Base-by-base conservation (phyloP, 2,888 invertebrate species). In the Brachyptera putata region DNA sequence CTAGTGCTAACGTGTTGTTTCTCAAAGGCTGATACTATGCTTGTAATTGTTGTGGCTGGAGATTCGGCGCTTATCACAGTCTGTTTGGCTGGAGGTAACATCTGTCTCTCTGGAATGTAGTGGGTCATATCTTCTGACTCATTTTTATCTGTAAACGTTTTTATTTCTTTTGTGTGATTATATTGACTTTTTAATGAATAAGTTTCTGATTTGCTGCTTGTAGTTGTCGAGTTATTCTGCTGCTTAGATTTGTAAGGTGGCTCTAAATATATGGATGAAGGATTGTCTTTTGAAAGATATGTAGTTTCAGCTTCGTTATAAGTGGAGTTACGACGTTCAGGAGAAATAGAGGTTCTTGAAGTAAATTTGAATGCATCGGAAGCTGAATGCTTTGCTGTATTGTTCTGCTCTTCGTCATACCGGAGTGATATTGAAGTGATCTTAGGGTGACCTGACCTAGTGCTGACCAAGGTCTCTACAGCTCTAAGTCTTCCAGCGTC, bases 391-490 rank as follows among this genome's bases (percentile, higher is more conserved):
- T n/a, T n/a, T n/a, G n/a, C n/a, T n/a, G n/a, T n/a, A n/a, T n/a
- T n/a, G 14, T 56, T 11, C 9, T 26, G 46, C 26, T 64, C 57
- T n/a, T 62, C 65, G 26, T 64, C 63, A 50, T 65, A 65, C 7
- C 58, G 62, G 5, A 68, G 59, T 16, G 67, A 64, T 22, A 68
- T 66, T 3, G 67, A 68, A 1, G 67, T 66, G 26, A 67, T 65
- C 53, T 63, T 63, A 7, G 67, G 67, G 18, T 60, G 61, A 7
- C 63, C 66, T 1, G 62, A 61, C 3, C 61, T 49, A 2, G 62
- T 61, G 57, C 57, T 64, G 36, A 64, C 61, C 34, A 64, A 26
- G 5, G 60, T 64, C 25, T 64, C 62, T n/a, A 63, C 61, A 9
- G 59, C 24, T n/a, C 60, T 53, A 11, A 62, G 36, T 9, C 61